Evolutionary conservation across 2,888 invertebrate species (phyloP), one percentile per base, ranked within the genome.

Genomic region (Orgyia antiqua): DNA sequence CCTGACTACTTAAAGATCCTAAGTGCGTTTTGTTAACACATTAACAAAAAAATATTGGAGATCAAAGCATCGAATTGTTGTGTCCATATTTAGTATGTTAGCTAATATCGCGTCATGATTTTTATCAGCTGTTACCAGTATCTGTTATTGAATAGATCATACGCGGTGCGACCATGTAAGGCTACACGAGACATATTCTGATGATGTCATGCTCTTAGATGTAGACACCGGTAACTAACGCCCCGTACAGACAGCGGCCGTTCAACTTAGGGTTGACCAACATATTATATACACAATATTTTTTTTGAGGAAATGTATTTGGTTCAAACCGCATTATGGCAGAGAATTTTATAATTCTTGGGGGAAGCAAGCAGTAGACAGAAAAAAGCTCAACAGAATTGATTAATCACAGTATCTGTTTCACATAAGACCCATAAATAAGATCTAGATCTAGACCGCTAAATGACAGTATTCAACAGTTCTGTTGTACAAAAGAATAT

Each of bases 151-250:
- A 62, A 74, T 78, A 75, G 70, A 80, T 80, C 79, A 82, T 80
- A 76, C 70, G 56, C 65, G 66, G 51, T 64, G 68, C 68, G 65
- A 65, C 84, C 83, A 75, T 80, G 74, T 84, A 82, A 66, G 84
- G 84, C 60, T 52, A 66, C 61, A 65, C 65, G 58, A 65, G 68
- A 69, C 68, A 61, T 61, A 69, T 66, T 72, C 62, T 63, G 76
- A 64, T 83, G 84, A 84, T 80, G 80, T 80, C 83, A 83, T 83
- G 58, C 67, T 47, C 56, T 50, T 53, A 54, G 63, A 52, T 58
- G 25, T 44, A 52, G 56, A 44, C 51, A 49, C 30, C 29, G 39
- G 31, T 34, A 39, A 52, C 54, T 50, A 51, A 49, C 54, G 58
- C 55, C 54, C 51, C 51, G 56, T 54, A 57, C 60, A 58, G 50